A percentile compares a stretch with the other conserved stretches of the same genome.
Evolutionary conservation across 2,113 vertebrate species (phyloP).

Genomic region (Pungitius pungitius): DNA sequence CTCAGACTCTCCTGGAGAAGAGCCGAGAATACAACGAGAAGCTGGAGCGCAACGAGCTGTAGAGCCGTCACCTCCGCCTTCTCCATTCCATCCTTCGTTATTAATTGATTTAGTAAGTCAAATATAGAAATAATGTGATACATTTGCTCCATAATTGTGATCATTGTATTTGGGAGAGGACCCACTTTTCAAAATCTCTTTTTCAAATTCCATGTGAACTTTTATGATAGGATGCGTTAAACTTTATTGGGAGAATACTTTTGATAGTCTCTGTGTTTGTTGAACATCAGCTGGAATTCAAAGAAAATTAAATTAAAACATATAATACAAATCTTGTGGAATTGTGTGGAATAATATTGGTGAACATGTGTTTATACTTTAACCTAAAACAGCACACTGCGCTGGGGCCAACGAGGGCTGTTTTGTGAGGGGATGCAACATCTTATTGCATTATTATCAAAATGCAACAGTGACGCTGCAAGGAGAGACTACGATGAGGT

Average conservation of each 20-base stretch:
- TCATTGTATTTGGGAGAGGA: neutral
- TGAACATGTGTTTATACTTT: neutral
- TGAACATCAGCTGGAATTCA: neutral
- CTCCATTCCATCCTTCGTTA: neutral
- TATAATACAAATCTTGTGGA: neutral
- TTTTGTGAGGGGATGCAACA: neutral
- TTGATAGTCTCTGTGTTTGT: neutral
- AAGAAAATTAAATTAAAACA: neutral
- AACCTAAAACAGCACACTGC: neutral
- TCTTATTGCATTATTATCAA: neutral
- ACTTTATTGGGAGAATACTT: neutral
- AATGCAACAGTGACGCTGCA: neutral
- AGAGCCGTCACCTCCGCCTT: neutral
- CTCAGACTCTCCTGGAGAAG: slow-evolving; percentile 72
- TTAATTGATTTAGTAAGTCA: neutral
- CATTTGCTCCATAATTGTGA: neutral
- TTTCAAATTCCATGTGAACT: too few species aligned
- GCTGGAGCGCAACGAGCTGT: slow-evolving; percentile 67
- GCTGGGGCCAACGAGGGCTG: too few species aligned
- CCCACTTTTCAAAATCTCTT: neutral
- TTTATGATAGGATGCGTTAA: neutral
- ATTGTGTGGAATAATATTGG: neutral
- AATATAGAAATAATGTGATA: neutral
- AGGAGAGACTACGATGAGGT: neutral
- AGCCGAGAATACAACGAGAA: slow-evolving; percentile 31